These are phyloP conservation scores for Pimephales promelas DNA, from an alignment of 2,113 vertebrate species.

Conservation along the genomic window DNA sequence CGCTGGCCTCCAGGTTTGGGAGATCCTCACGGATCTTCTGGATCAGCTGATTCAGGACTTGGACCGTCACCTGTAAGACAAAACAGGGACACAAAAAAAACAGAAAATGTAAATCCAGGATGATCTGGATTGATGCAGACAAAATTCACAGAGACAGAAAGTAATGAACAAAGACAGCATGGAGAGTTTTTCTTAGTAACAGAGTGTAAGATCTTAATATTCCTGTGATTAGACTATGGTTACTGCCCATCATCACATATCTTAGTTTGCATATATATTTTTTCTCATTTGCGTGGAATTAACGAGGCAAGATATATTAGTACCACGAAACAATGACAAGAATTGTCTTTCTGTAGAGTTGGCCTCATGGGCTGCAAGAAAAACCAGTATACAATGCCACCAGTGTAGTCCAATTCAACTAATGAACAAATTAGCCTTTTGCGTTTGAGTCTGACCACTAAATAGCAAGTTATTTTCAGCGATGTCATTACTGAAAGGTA, in stretches of 20 bases:
- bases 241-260: neutral
- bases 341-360: neutral
- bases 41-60: constrained; percentile 97
- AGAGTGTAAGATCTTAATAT: neutral
- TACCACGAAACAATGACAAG: neutral
- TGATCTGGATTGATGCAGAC: neutral
- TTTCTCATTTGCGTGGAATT: neutral
- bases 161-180: neutral
- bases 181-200: neutral
- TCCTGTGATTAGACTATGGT: neutral
- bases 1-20: constrained; percentile 93
- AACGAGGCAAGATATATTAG: neutral
- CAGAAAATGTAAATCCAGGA: neutral
- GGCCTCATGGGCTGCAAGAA: neutral
- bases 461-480: neutral
- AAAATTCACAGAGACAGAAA: neutral
- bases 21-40: constrained; percentile 98
- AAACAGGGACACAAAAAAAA: neutral
- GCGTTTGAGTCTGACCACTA: neutral
- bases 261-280: neutral
- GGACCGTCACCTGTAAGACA: constrained; percentile 87
- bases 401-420: neutral
- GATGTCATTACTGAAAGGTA: neutral
- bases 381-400: neutral
- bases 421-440: neutral